These are phyloP conservation scores for Acleris literana DNA, from an alignment of 2,888 invertebrate species.

Conservation along the genomic window DNA sequence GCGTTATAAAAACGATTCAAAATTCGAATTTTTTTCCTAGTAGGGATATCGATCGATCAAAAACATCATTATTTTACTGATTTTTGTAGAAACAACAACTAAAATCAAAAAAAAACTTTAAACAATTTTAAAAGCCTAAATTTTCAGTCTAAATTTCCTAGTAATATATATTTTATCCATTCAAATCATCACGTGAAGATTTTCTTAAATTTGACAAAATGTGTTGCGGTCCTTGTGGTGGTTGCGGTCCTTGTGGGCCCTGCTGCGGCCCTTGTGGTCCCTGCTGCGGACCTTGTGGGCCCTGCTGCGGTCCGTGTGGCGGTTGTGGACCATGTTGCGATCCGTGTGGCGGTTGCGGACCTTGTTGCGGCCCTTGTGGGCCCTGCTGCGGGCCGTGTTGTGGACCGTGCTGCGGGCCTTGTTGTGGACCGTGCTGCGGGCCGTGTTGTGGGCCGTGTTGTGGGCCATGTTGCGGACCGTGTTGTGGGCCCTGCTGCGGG, in stretches of 20 bases:
- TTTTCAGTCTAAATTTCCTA: not conserved
- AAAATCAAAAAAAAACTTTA: not conserved
- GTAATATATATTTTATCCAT: not conserved
- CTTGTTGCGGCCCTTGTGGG: not conserved
- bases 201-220: not conserved
- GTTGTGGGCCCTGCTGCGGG: not conserved
- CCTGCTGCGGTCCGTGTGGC: not conserved
- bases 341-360: not conserved
- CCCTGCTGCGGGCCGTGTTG: not conserved
- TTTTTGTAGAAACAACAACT: slow-evolving; percentile 4
- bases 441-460: not conserved
- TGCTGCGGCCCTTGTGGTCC: not conserved
- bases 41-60: not conserved
- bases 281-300: not conserved
- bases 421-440: not conserved
- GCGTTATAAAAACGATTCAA: too few relatives aligned
- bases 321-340: not conserved
- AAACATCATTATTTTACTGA: not conserved
- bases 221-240: not conserved
- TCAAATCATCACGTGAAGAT: not conserved
- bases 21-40: too few relatives aligned
- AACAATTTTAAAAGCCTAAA: not conserved
- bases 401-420: not conserved
- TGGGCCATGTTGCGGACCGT: not conserved
- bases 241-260: not conserved